phyloP scores from a whole-genome alignment of 2,888 invertebrate genomes.

The Auanema freiburgensis region DNA sequence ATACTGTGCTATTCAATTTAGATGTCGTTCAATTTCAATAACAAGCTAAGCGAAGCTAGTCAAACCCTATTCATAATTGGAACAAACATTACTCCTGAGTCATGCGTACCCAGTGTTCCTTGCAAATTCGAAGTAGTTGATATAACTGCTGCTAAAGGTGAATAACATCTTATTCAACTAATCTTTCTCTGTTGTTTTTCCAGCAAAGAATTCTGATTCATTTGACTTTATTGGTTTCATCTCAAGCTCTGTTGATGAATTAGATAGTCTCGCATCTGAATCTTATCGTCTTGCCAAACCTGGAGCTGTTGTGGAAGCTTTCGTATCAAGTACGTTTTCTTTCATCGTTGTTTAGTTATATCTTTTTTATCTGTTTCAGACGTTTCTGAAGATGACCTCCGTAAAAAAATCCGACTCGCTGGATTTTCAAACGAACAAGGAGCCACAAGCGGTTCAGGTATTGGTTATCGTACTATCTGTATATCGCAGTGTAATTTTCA shows the following conservation, averaged over 20 bases:
- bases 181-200: neutral
- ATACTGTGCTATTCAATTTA: too few relatives aligned
- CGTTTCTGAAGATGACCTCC: slow-evolving; percentile 2
- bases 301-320: slow-evolving; percentile 7
- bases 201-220: neutral
- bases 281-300: slow-evolving; percentile 10
- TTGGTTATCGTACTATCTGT: neutral
- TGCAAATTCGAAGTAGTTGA: too few relatives aligned
- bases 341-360: neutral
- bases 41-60: neutral
- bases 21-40: neutral
- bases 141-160: too few relatives aligned
- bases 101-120: too few relatives aligned
- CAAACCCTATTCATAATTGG: too few relatives aligned
- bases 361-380: slow-evolving; percentile 4
- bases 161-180: too few relatives aligned
- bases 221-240: slow-evolving; percentile 7
- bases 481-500: neutral
- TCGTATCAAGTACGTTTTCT: neutral
- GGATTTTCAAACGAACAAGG: slow-evolving; percentile 11
- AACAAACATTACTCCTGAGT: too few relatives aligned
- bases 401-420: slow-evolving; percentile 7
- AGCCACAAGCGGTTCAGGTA: slow-evolving; percentile 2
- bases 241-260: slow-evolving; percentile 2
- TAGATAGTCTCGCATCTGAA: slow-evolving; percentile 5